Base-by-base conservation (phyloP, 2,888 invertebrate genomes). In the Phymatocera aterrima region DNA sequence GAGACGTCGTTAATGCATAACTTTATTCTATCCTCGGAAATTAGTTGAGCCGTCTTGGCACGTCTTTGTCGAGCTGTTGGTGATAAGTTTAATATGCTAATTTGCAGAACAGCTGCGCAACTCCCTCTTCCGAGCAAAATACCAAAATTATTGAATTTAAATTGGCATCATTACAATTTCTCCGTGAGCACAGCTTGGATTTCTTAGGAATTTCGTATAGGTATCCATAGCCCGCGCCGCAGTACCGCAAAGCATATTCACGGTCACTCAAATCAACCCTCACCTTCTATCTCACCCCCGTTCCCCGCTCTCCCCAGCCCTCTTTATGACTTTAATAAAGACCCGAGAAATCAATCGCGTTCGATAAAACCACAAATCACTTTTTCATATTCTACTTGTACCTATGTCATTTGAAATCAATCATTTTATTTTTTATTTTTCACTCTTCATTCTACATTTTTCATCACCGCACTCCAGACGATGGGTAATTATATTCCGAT, bases 41-140 rank as follows among this genome's bases (percentile, higher is more conserved):
- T 90, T 90, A 90, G 89, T 90, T 90, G 87, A 89, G 89, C 88
- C 89, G 87, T 88, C 90, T 89, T 89, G 90, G 89, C 90, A 90
- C 90, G 89, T 90, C 90, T 90, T 90, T 90, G 90, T 90, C 89
- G 89, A 87, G 89, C 88, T 89, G 89, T 89, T 88, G 90, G 90
- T 88, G 90, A 90, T 90, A 89, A 90, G 90, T 90, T 90, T 90
- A 90, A 89, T 90, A 90, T 90, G 90, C 89, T 90, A 90, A 90
- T 90, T 90, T 87, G 85, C 82, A 87, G 89, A 90, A 89, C 90
- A 90, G 90, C 90, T 90, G 90, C 87, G 86, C 87, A 84, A 82
- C 82, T 85, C 83, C 83, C 78, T 80, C 80, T 78, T 79, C 80
- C 79, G 81, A 80, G 87, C 88, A 87, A 89, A 88, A 89, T 89